phyloP scores from a whole-genome alignment of 2,797 vertebrate genomes.

The Tokudaia tokunoshimensis region DNA sequence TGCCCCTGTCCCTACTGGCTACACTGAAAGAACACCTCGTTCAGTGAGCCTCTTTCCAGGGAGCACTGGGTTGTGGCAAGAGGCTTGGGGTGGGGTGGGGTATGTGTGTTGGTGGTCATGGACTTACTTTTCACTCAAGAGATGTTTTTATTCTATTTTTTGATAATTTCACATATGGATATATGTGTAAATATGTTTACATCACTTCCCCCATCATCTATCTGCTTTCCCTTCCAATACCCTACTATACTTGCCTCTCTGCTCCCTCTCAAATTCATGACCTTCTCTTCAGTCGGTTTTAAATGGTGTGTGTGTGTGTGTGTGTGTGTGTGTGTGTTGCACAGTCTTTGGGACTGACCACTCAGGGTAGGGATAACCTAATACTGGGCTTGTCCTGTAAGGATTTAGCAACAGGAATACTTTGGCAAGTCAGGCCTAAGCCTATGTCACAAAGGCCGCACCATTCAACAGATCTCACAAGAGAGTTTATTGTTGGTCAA shows the following conservation, averaged over 20 bases:
- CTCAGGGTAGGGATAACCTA: background rate
- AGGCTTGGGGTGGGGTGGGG: background rate
- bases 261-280: background rate
- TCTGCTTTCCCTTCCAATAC: background rate
- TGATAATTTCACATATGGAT: background rate
- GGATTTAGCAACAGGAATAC: background rate
- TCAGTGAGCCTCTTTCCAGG: background rate
- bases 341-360: background rate
- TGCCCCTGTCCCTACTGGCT: too few species aligned
- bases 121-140: background rate
- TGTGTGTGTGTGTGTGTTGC: background rate
- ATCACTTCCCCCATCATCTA: background rate
- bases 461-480: background rate
- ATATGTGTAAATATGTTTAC: background rate
- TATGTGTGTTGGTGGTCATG: background rate
- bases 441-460: background rate
- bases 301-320: background rate
- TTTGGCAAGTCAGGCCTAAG: background rate
- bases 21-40: accelerated
- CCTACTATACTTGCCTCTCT: too few species aligned
- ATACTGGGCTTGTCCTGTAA: background rate
- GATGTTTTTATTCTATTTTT: background rate
- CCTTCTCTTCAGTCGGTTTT: background rate
- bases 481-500: background rate
- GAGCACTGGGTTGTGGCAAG: background rate